These are phyloP conservation scores for Cebidichthys violaceus DNA, from an alignment of 2,113 vertebrate species.

Conservation along the genomic window DNA sequence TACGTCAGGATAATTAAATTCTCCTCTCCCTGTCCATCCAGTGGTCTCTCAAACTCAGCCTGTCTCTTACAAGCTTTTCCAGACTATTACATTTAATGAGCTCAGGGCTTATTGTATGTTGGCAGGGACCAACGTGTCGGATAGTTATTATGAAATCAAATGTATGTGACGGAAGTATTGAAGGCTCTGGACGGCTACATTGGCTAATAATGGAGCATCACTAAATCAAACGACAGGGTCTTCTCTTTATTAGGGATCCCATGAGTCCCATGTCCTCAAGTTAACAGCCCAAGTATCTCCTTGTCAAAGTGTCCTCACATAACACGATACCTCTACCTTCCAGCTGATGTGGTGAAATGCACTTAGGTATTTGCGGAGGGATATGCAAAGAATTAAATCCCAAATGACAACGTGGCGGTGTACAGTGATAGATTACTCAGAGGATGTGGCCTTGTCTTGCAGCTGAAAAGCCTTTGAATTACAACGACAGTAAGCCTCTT, in stretches of 20 bases:
- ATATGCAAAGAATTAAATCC: slow-evolving; percentile 16
- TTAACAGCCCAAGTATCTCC: neutral
- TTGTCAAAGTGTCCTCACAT: slow-evolving; percentile 31
- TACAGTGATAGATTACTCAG: slow-evolving; percentile 11
- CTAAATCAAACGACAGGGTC: slow-evolving; percentile 15
- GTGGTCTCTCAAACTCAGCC: slow-evolving; percentile 16
- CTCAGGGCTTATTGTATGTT: neutral
- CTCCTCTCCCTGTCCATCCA: slow-evolving; percentile 41
- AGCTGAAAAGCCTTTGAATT: slow-evolving; percentile 17
- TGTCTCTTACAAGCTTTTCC: slow-evolving; percentile 26
- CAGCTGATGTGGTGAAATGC: slow-evolving; percentile 6
- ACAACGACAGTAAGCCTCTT: neutral
- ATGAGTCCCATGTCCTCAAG: neutral
- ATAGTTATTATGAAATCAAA: slow-evolving; percentile 21
- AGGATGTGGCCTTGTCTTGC: neutral
- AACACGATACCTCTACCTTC: neutral
- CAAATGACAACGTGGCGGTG: slow-evolving; percentile 7
- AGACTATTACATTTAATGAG: slow-evolving; percentile 31
- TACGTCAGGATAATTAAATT: slow-evolving; percentile 61
- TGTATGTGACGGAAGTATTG: neutral
- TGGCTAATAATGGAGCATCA: slow-evolving; percentile 6
- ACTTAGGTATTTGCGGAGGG: neutral
- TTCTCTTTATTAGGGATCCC: slow-evolving; percentile 19
- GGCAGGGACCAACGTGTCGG: slow-evolving; percentile 18
- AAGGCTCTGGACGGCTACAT: neutral